phyloP scores from a whole-genome alignment of 2,888 invertebrate species.

The Aricia artaxerxes region DNA sequence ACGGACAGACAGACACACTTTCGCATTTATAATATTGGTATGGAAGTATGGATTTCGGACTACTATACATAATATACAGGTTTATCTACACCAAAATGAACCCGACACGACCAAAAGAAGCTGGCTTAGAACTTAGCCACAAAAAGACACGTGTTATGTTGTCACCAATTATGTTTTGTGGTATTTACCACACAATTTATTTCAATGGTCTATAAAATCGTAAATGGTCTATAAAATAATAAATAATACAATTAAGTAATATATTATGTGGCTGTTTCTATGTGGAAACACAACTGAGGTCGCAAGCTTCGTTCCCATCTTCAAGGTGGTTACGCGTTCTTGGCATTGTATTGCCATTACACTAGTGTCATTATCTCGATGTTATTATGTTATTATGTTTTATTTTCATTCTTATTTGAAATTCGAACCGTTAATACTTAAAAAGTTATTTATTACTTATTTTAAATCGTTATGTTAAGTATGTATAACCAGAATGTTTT shows the following conservation, averaged over 20 bases:
- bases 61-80: no score
- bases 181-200: not conserved
- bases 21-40: no score
- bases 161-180: not conserved
- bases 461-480: not conserved
- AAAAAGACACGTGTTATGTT: not conserved
- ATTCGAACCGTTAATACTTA: not conserved
- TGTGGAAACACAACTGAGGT: not conserved
- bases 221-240: not conserved
- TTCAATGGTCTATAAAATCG: not conserved
- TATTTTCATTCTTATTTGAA: not conserved
- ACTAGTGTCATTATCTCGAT: not conserved
- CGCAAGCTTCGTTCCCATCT: not conserved
- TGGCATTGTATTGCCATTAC: not conserved
- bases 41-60: no score
- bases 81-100: no score
- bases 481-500: no score
- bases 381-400: not conserved
- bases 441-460: not conserved
- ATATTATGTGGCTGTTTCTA: not conserved
- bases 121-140: not conserved
- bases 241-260: not conserved
- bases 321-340: constrained; percentile 1
- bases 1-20: no score
- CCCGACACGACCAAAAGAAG: no score